A percentile compares a stretch with the other conserved stretches of the same genome.
Evolutionary conservation across 2,888 invertebrate genomes (phyloP).

Genomic region (Schrankia costaestrigalis): DNA sequence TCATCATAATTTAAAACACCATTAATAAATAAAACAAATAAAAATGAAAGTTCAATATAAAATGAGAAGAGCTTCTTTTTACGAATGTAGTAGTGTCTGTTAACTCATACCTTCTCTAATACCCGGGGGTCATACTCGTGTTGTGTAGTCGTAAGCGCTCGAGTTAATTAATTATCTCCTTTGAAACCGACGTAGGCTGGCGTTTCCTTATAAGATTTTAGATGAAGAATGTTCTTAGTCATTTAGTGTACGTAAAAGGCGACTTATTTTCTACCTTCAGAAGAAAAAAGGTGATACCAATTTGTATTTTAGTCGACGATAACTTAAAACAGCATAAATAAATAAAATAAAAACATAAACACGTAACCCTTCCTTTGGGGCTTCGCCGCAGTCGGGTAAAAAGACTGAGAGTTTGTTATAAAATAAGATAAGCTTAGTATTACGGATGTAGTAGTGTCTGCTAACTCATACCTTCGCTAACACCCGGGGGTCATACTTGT

Average conservation of each 20-base stretch:
- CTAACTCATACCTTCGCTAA: constrained; percentile 34
- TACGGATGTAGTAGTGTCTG: constrained; percentile 27
- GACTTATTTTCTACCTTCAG: too few species aligned
- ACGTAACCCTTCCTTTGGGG: too few species aligned
- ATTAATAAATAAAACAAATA: too few species aligned
- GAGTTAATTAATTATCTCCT: constrained; percentile 66
- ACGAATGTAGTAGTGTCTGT: constrained; percentile 29
- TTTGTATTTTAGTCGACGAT: too few species aligned
- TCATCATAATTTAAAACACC: too few species aligned
- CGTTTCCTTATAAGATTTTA: constrained; percentile 28
- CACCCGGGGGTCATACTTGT: constrained; percentile 44
- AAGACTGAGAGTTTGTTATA: neutral
- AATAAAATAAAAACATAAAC: too few species aligned
- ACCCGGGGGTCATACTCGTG: constrained; percentile 44
- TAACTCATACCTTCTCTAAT: constrained; percentile 33
- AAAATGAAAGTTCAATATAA: neutral
- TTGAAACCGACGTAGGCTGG: constrained; percentile 42
- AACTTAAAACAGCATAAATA: too few species aligned
- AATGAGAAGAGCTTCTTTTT: constrained; percentile 13
- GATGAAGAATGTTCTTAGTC: too few species aligned
- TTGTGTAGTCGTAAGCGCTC: constrained; percentile 44
- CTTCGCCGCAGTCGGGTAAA: too few species aligned
- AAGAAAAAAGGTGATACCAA: too few species aligned
- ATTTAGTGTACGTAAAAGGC: too few species aligned
- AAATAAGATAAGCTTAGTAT: constrained; percentile 12